A percentile compares a stretch with the other conserved stretches of the same genome.
phyloP scores from a whole-genome alignment of 1,140 invertebrate genomes.

The Xylocopa sonorina region DNA sequence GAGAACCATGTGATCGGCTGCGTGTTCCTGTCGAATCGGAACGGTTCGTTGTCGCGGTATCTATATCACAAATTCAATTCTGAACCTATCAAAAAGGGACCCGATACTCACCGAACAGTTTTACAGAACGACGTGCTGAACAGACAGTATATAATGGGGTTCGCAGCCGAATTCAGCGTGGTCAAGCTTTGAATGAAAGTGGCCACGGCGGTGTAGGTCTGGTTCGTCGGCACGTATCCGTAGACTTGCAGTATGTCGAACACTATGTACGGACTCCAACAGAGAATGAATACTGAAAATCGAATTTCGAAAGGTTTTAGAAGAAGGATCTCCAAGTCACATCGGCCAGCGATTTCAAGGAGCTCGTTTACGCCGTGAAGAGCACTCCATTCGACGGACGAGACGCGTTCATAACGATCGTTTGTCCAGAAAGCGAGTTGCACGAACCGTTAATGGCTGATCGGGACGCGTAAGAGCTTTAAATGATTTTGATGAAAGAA shows the following conservation, averaged over 20 bases:
- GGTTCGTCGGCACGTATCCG: conserved; percentile 90
- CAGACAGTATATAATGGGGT: conserved; percentile 97
- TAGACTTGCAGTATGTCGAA: conserved; percentile 97
- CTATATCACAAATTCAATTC: no score
- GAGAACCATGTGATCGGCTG: conserved; percentile 78
- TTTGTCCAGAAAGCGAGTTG: background rate
- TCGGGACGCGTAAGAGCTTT: background rate
- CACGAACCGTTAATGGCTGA: conserved; percentile 19
- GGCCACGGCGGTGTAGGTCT: conserved; percentile 91
- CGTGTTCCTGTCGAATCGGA: conserved; percentile 72
- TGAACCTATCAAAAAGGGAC: no score
- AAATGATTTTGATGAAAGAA: conserved; percentile 21
- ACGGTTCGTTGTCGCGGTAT: conserved; percentile 19
- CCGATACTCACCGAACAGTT: conserved; percentile 89
- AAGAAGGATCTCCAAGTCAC: no score
- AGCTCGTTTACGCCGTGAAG: no score
- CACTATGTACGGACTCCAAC: conserved; percentile 97
- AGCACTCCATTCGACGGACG: background rate
- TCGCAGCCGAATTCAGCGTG: conserved; percentile 96
- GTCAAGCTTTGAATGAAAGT: conserved; percentile 96
- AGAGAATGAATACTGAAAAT: conserved; percentile 95
- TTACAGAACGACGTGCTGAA: conserved; percentile 95
- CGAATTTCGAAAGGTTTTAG: no score
- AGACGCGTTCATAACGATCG: background rate
- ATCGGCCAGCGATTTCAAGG: no score